Evolutionary conservation across 2,797 vertebrate genomes (phyloP).

Genomic region (Sarcophilus harrisii): DNA sequence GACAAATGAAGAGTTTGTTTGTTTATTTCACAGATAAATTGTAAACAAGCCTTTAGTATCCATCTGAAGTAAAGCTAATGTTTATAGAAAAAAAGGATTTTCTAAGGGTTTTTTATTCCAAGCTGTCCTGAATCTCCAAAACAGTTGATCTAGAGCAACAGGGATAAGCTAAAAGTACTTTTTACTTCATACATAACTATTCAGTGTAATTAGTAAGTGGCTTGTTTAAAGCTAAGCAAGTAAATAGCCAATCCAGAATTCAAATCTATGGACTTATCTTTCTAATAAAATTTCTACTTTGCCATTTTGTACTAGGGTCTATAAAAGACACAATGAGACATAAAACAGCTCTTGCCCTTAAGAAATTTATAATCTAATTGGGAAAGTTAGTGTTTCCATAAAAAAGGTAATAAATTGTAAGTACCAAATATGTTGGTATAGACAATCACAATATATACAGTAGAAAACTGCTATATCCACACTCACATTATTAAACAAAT

Average conservation of each 20-base stretch:
- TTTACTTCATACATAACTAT: background rate
- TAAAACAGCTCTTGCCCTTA: conserved; percentile 41
- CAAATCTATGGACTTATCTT: background rate
- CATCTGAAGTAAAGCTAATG: background rate
- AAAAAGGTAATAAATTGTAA: conserved; percentile 24
- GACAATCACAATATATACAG: background rate
- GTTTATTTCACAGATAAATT: background rate
- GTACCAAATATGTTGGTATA: background rate
- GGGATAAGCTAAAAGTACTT: background rate
- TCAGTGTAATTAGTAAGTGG: background rate
- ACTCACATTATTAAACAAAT: background rate
- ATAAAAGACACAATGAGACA: conserved; percentile 3
- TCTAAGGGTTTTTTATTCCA: background rate
- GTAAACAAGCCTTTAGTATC: background rate
- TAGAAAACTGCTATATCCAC: background rate
- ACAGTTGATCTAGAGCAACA: background rate
- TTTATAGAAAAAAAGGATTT: background rate
- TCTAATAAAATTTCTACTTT: background rate
- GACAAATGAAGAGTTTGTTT: background rate
- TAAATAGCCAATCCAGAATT: background rate
- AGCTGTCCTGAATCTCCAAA: background rate
- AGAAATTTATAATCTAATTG: conserved; percentile 28
- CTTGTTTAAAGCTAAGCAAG: background rate
- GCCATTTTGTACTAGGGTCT: background rate
- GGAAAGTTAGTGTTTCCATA: conserved; percentile 11